phyloP scores from a whole-genome alignment of 2,888 invertebrate species.

The Selenia dentaria region DNA sequence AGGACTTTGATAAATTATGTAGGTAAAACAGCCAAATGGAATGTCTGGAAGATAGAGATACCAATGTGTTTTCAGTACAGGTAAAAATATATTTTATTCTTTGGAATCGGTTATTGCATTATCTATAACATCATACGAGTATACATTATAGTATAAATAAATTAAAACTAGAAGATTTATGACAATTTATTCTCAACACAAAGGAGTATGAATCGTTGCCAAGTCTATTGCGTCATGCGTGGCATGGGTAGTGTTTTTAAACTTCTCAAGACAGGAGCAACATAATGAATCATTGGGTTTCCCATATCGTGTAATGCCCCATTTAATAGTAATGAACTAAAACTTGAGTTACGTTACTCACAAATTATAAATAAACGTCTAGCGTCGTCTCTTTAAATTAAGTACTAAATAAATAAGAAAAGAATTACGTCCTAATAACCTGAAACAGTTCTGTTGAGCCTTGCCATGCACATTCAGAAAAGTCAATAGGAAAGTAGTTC shows the following conservation, averaged over 20 bases:
- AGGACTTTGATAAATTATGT: conserved; percentile 14
- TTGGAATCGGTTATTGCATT: no score
- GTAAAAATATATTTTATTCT: no score
- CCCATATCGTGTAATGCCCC: conserved; percentile 27
- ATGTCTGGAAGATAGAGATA: conserved; percentile 9
- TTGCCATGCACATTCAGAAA: conserved; percentile 47
- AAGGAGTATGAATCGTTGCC: conserved; percentile 31
- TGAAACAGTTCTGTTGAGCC: conserved; percentile 12
- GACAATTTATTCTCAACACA: conserved; percentile 27
- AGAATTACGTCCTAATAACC: no score
- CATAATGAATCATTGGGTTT: conserved; percentile 45
- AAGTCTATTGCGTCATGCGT: conserved; percentile 38
- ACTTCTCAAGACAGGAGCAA: conserved; percentile 19
- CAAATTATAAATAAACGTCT: no score
- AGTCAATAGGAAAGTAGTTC: conserved; percentile 50
- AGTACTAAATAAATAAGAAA: no score
- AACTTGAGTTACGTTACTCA: no score
- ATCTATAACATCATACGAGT: no score
- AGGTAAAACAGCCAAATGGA: conserved; percentile 13
- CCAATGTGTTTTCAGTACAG: no score
- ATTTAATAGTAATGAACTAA: conserved; percentile 1
- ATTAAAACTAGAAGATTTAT: no score
- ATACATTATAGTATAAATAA: no score
- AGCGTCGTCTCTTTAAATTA: no score
- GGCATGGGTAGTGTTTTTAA: conserved; percentile 35